phyloP scores from a whole-genome alignment of 1,140 invertebrate species.

The Hylaeus anthracinus region DNA sequence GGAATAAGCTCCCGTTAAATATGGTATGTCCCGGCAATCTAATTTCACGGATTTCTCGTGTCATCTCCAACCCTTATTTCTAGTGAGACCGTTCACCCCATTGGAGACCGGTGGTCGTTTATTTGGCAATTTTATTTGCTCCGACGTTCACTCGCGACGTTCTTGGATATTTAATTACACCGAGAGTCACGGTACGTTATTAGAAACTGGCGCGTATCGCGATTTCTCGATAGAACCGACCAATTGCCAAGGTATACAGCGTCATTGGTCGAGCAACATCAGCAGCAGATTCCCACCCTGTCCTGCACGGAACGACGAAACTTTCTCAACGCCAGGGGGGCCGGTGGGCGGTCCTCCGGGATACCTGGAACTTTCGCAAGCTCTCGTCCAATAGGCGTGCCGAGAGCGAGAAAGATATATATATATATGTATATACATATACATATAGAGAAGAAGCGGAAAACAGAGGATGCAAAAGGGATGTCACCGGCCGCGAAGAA shows the following conservation, averaged over 20 bases:
- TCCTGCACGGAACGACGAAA: conserved; percentile 70
- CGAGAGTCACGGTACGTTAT: not conserved
- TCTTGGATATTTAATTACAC: conserved; percentile 32
- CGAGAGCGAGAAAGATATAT: conserved; percentile 47
- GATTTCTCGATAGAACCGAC: conserved; percentile 18
- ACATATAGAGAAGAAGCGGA: conserved; percentile 29
- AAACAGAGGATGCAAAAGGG: conserved; percentile 44
- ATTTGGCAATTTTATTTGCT: not conserved
- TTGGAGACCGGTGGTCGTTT: no score
- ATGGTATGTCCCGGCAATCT: conserved; percentile 64
- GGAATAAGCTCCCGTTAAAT: conserved; percentile 72
- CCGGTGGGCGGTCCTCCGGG: conserved; percentile 72
- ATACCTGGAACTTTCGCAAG: conserved; percentile 77
- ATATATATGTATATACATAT: not conserved
- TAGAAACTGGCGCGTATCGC: conserved; percentile 6
- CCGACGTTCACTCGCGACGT: conserved; percentile 5
- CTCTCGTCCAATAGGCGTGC: conserved; percentile 73
- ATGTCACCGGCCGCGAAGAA: conserved; percentile 3
- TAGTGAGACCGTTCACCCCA: not conserved
- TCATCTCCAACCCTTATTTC: conserved; percentile 38
- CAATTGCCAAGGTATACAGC: conserved; percentile 23
- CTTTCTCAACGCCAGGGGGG: conserved; percentile 70
- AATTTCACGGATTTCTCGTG: conserved; percentile 61
- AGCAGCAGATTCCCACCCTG: conserved; percentile 29
- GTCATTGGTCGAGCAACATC: conserved; percentile 24